A percentile compares a stretch with the other conserved stretches of the same genome.
These are phyloP conservation scores for Dolichopus griseipennis DNA, from an alignment of 2,888 invertebrate genomes.

Conservation along the genomic window DNA sequence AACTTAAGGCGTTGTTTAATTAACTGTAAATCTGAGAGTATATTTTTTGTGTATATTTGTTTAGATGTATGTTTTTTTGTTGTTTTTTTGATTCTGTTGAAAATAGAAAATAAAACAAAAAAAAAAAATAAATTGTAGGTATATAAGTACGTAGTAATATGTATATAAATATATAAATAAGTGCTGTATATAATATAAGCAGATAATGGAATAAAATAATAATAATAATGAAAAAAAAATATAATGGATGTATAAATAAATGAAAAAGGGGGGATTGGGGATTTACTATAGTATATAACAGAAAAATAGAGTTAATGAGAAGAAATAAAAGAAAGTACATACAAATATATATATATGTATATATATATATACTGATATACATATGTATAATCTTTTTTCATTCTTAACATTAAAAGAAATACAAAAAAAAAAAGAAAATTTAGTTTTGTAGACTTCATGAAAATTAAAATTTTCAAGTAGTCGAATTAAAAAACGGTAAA, in stretches of 20 bases:
- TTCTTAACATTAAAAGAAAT: not conserved
- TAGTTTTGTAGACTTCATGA: not conserved
- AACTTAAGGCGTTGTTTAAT: slow-evolving; percentile 6
- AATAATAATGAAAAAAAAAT: not conserved
- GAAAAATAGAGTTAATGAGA: not conserved
- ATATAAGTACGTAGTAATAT: too few relatives aligned
- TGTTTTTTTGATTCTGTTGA: not conserved
- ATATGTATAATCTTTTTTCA: too few relatives aligned
- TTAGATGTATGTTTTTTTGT: not conserved
- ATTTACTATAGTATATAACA: too few relatives aligned
- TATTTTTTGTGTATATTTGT: not conserved
- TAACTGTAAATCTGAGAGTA: slow-evolving; percentile 6
- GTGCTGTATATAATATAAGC: too few relatives aligned
- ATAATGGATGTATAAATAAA: too few relatives aligned
- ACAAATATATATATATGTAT: too few relatives aligned
- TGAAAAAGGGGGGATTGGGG: not conserved
- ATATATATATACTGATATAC: too few relatives aligned
- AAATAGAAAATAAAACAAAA: too few relatives aligned
- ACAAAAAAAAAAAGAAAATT: too few relatives aligned
- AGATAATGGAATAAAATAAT: not conserved
- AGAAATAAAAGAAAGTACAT: not conserved
- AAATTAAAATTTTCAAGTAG: slow-evolving; percentile 3
- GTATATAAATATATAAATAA: too few relatives aligned
- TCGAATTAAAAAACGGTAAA: slow-evolving; percentile 1
- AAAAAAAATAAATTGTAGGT: too few relatives aligned